Conservation (phyloP, 2,888 invertebrate species). For the Drosophila helvetica region DNA sequence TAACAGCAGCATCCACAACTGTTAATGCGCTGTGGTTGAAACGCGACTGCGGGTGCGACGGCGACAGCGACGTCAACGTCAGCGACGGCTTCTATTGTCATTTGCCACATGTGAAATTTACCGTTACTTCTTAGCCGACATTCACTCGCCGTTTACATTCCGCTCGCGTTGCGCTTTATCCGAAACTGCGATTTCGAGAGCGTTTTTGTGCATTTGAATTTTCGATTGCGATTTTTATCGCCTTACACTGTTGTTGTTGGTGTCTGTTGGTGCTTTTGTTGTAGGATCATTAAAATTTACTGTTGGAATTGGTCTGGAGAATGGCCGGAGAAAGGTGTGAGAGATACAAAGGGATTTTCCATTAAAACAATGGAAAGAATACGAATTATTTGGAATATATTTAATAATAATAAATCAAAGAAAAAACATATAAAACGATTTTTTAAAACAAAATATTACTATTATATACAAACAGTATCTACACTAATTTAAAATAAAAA, state of each 20-base stretch:
- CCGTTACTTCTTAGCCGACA: conserved; percentile 76
- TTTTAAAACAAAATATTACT: no score
- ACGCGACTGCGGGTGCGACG: conserved; percentile 34
- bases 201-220: conserved; percentile 1
- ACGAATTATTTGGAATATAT: background rate
- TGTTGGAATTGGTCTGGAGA: background rate
- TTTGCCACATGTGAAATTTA: conserved; percentile 80
- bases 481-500: no score
- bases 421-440: background rate
- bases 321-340: background rate
- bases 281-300: background rate
- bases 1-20: conserved; percentile 60
- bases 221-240: background rate
- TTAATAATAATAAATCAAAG: background rate
- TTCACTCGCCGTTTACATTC: conserved; percentile 81
- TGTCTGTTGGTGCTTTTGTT: background rate
- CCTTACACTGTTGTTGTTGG: background rate
- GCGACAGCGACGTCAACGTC: conserved; percentile 22
- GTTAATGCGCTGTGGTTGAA: conserved; percentile 44
- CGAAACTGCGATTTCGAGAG: conserved; percentile 34
- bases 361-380: background rate
- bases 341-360: background rate
- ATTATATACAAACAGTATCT: background rate
- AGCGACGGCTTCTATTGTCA: conserved; percentile 67
- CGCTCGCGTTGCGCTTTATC: conserved; percentile 61